A percentile compares a stretch with the other conserved stretches of the same genome.
Evolutionary conservation across 2,888 invertebrate genomes (phyloP).

Genomic region (Nemurella pictetii): DNA sequence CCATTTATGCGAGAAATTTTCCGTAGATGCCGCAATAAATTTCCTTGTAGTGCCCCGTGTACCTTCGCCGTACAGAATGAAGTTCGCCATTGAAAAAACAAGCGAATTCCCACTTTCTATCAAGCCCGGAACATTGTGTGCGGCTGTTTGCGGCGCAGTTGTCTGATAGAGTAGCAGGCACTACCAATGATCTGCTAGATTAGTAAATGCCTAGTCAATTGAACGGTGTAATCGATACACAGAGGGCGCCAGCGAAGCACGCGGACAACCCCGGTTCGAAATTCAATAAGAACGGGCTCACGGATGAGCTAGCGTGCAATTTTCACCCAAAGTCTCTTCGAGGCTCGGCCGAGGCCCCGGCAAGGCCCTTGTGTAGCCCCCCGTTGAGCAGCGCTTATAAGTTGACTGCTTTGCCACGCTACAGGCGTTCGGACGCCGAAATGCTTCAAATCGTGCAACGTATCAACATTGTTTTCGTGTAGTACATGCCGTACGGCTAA

Average conservation of each 20-base stretch:
- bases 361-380: neutral
- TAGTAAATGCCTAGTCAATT: neutral
- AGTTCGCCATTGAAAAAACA: neutral
- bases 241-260: neutral
- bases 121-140: too few relatives aligned
- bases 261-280: neutral
- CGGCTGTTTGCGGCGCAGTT: too few relatives aligned
- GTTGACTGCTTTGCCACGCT: neutral
- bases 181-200: neutral
- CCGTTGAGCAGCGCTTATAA: neutral
- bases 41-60: too few relatives aligned
- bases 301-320: too few relatives aligned
- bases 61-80: too few relatives aligned
- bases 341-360: neutral
- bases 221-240: neutral
- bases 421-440: neutral
- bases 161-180: neutral
- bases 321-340: too few relatives aligned
- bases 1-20: too few relatives aligned
- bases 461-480: too few relatives aligned
- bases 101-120: too few relatives aligned
- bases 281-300: too few relatives aligned
- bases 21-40: too few relatives aligned
- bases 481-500: neutral
- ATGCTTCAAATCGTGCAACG: neutral